Conservation (phyloP, 2,797 vertebrate species). For the Artibeus jamaicensis region DNA sequence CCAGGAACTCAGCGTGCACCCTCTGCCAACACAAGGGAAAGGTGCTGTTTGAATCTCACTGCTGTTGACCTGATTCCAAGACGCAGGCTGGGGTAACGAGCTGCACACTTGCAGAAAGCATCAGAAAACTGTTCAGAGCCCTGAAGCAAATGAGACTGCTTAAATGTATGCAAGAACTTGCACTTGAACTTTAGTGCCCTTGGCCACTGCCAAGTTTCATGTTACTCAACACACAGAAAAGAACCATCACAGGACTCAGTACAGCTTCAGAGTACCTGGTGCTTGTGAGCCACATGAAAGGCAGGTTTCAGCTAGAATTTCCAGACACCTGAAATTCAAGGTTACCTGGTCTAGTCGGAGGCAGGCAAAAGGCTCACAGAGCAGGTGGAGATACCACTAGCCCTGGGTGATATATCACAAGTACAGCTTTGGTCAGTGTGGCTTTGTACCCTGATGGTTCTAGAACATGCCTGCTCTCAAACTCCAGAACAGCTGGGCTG, state of each 20-base stretch:
- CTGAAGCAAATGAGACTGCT: slow-evolving; percentile 23
- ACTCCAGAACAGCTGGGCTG: neutral
- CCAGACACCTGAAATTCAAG: neutral
- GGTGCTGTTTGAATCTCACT: neutral
- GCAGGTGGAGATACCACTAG: neutral
- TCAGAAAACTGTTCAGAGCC: neutral
- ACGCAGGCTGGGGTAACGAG: neutral
- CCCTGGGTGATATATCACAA: neutral
- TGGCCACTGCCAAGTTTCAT: neutral
- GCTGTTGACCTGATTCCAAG: neutral
- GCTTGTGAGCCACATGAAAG: neutral
- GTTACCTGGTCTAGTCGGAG: neutral
- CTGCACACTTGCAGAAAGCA: slow-evolving; percentile 6
- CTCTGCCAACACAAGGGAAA: neutral
- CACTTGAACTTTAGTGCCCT: slow-evolving; percentile 27
- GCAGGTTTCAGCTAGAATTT: neutral
- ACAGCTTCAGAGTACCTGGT: neutral
- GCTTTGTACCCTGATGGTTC: neutral
- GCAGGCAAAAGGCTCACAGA: neutral
- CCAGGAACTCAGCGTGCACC: neutral
- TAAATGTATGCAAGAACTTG: neutral
- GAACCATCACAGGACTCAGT: neutral
- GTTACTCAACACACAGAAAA: slow-evolving; percentile 22
- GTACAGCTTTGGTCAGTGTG: neutral
- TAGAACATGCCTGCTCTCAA: neutral